These are phyloP conservation scores for Tragelaphus oryx DNA, from an alignment of 2,797 vertebrate species.

Conservation along the genomic window DNA sequence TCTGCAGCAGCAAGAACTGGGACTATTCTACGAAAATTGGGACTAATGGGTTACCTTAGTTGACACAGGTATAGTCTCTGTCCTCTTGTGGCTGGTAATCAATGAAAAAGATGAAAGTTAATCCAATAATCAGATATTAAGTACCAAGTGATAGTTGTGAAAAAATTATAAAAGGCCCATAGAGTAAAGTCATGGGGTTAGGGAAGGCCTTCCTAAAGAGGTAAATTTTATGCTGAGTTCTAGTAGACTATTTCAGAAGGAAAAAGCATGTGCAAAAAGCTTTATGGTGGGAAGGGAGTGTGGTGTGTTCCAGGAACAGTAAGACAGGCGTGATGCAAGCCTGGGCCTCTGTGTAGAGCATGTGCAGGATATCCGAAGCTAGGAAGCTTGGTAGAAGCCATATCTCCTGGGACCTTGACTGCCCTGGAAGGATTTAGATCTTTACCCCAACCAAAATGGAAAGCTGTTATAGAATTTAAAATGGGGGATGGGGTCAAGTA, in stretches of 20 bases:
- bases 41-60: not conserved
- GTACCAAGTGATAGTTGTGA: not conserved
- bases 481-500: not conserved
- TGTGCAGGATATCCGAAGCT: not conserved
- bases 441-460: not conserved
- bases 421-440: not conserved
- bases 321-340: not conserved
- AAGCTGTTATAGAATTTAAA: not conserved
- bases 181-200: not conserved
- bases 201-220: not conserved
- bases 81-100: not conserved
- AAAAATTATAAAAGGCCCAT: not conserved
- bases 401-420: not conserved
- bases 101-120: not conserved
- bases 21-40: not conserved
- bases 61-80: not conserved
- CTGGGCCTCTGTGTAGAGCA: not conserved
- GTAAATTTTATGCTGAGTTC: not conserved
- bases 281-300: not conserved
- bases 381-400: not conserved
- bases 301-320: not conserved
- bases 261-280: not conserved
- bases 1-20: not conserved
- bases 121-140: not conserved
- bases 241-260: not conserved